phyloP scores from a whole-genome alignment of 2,888 invertebrate species.

The Nemoura dubitans region DNA sequence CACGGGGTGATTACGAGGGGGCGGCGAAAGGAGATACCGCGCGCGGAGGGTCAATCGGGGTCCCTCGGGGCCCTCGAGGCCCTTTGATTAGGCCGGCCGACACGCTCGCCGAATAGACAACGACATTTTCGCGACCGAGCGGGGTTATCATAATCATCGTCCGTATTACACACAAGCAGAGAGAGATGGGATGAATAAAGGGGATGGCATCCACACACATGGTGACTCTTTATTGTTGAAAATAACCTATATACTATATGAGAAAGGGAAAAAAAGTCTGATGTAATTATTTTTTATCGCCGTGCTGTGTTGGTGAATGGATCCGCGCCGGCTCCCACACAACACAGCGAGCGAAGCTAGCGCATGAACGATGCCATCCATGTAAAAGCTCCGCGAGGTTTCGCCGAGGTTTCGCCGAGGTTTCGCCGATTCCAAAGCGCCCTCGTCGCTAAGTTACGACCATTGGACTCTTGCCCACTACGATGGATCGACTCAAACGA shows the following conservation, averaged over 20 bases:
- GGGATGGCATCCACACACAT: neutral
- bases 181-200: neutral
- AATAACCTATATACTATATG: no score
- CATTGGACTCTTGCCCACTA: no score
- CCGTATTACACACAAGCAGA: neutral
- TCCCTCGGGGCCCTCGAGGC: neutral
- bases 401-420: no score
- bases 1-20: neutral
- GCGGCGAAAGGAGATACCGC: slow-evolving; percentile 26
- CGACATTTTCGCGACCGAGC: no score
- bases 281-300: neutral
- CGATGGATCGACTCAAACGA: no score
- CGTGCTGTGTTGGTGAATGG: neutral
- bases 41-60: slow-evolving; percentile 23
- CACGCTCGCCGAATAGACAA: neutral
- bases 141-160: no score
- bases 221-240: neutral
- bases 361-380: no score
- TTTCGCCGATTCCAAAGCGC: no score
- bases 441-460: neutral
- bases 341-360: no score
- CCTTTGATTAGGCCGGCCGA: slow-evolving; percentile 17
- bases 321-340: no score
- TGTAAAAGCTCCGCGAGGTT: no score
- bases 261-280: neutral